A percentile compares a stretch with the other conserved stretches of the same genome.
Evolutionary conservation across 2,113 vertebrate genomes (phyloP).

Genomic region (Tachuris rubrigastra): DNA sequence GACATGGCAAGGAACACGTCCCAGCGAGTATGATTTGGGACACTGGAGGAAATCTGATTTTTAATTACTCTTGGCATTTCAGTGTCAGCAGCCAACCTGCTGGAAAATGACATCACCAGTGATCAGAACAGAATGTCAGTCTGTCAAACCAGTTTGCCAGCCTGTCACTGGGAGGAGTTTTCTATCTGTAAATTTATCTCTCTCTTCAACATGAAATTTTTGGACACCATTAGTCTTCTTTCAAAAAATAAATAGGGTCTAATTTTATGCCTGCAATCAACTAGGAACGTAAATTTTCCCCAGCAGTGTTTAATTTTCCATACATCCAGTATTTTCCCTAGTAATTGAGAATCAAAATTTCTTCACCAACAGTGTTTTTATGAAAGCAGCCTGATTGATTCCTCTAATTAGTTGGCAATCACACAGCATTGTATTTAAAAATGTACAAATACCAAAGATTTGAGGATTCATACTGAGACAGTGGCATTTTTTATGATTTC

Average conservation of each 20-base stretch:
- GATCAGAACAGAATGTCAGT: not conserved
- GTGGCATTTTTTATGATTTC: not conserved
- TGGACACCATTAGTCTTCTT: not conserved
- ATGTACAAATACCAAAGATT: not conserved
- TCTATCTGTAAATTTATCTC: not conserved
- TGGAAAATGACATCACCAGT: not conserved
- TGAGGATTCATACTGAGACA: not conserved
- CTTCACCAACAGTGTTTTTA: not conserved
- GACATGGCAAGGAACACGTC: not conserved
- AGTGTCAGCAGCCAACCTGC: not conserved
- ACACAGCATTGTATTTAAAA: not conserved
- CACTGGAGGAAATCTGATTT: not conserved
- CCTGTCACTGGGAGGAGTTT: not conserved
- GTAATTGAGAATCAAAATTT: not conserved
- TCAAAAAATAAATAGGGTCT: not conserved
- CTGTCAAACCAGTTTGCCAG: not conserved
- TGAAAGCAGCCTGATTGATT: not conserved
- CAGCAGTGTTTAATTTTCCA: not conserved
- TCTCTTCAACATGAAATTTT: not conserved
- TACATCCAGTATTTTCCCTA: not conserved
- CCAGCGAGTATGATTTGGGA: not conserved
- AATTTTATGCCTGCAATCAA: not conserved
- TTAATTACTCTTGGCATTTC: not conserved
- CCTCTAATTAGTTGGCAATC: slow-evolving; percentile 8
- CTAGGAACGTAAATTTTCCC: not conserved